Base-by-base conservation (phyloP, 1,140 invertebrate species). In the Dolichoris vasculosae region DNA sequence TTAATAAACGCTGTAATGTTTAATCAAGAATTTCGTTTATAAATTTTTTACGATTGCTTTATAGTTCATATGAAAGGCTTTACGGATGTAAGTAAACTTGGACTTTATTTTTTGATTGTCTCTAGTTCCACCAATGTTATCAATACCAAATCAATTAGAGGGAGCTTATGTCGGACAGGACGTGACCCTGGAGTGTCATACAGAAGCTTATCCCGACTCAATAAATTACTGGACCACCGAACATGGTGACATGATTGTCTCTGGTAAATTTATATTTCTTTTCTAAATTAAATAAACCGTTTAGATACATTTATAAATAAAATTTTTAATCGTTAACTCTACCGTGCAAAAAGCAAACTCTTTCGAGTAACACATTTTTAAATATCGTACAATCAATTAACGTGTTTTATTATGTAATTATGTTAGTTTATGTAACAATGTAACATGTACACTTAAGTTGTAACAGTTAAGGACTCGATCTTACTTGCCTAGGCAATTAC, bases 161-260 rank as follows among this genome's bases (percentile, higher is more conserved):
- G 97, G 95, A 38, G 97, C 96, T 82, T 96, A 97, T 90, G 92
- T 97, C 79, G 96, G 96, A 20, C 96, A 97, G 92, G 96, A 97
- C 92, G 96, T 97, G 11, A 95, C 95, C 23, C 92, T 97, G 35
- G 96, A 97, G 91, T 98, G 97, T 92, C 96, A 97, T 89, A 97
- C 97, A 0, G 97, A 98, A 93, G 97, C 97, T 73, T 97, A 97
- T 93, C 97, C 97, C 20, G 96, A 96, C 81, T 97, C 97, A 15
- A 97, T 97, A 89, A 97, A 97, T 93, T 97, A 97, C 88, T 97
- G 97, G 97, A 97, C 96, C 9, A 97, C 96, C 0, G 96, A 97
- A 89, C 94, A 95, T 59, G 96, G 97, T 67, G 96, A 97, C 89
- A 97, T 97, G 97, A 97, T 97, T 88, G 96, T 97, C 92, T 97